Evolutionary conservation across 2,888 invertebrate genomes (phyloP).

Genomic region (Leptodirus hochenwartii): DNA sequence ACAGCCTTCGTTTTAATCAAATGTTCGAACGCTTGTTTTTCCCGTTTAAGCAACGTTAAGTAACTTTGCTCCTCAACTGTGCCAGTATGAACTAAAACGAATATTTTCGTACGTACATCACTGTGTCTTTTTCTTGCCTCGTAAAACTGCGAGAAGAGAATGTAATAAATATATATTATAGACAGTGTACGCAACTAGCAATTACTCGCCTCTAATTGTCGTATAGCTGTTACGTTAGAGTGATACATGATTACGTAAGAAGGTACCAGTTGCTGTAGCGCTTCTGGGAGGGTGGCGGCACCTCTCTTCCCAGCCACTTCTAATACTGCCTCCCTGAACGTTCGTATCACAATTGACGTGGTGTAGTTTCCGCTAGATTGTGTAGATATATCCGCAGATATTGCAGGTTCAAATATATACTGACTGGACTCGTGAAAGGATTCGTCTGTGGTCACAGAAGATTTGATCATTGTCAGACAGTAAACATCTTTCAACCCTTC

Average conservation of each 20-base stretch:
- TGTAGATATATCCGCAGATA: too few relatives aligned
- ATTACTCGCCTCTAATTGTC: slow-evolving; percentile 76
- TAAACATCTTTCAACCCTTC: slow-evolving; percentile 17
- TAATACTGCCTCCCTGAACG: too few relatives aligned
- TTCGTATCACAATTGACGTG: slow-evolving; percentile 36
- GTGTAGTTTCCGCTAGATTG: too few relatives aligned
- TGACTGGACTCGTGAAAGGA: too few relatives aligned
- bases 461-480: too few relatives aligned
- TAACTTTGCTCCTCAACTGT: slow-evolving; percentile 97
- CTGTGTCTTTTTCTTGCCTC: slow-evolving; percentile 38
- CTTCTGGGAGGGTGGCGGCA: too few relatives aligned
- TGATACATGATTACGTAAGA: slow-evolving; percentile 81
- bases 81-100: slow-evolving; percentile 75
- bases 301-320: too few relatives aligned
- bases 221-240: slow-evolving; percentile 66
- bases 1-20: slow-evolving; percentile 86
- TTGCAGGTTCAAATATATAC: too few relatives aligned
- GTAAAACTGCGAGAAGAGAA: slow-evolving; percentile 35
- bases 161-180: slow-evolving; percentile 5
- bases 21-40: slow-evolving; percentile 87
- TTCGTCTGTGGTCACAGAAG: too few relatives aligned
- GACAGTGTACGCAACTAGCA: neutral
- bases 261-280: slow-evolving; percentile 44
- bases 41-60: slow-evolving; percentile 71
- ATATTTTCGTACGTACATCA: slow-evolving; percentile 47